A percentile compares a stretch with the other conserved stretches of the same genome.
These are phyloP conservation scores for Shargacucullia verbasci DNA, from an alignment of 2,888 invertebrate species.

Conservation along the genomic window DNA sequence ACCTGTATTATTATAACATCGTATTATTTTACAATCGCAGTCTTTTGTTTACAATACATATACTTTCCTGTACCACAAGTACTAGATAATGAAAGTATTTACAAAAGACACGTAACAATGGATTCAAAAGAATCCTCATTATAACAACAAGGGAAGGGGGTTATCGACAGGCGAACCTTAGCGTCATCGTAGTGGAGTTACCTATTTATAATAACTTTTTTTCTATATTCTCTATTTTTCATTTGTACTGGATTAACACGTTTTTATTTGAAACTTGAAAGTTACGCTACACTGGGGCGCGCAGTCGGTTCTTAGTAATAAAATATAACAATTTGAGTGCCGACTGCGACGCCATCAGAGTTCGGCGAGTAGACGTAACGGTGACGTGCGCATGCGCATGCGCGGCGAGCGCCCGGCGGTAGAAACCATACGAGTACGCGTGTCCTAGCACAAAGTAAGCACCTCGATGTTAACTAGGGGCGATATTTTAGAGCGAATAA, in stretches of 20 bases:
- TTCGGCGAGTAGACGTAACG: background rate
- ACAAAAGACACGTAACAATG: conserved; percentile 55
- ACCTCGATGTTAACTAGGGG: conserved; percentile 65
- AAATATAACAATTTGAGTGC: conserved; percentile 41
- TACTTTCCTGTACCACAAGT: conserved; percentile 55
- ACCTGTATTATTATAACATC: conserved; percentile 43
- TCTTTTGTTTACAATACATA: conserved; percentile 50
- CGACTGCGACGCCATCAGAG: conserved; percentile 5
- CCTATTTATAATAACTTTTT: conserved; percentile 30
- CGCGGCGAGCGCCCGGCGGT: conserved; percentile 40
- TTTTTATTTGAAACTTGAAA: conserved; percentile 24
- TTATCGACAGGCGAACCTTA: conserved; percentile 32
- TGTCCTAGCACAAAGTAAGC: conserved; percentile 71
- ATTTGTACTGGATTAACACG: conserved; percentile 43
- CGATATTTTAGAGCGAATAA: conserved; percentile 63
- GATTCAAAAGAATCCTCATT: conserved; percentile 42
- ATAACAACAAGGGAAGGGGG: conserved; percentile 48
- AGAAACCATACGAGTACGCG: conserved; percentile 20
- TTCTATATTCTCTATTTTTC: conserved; percentile 36
- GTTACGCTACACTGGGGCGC: conserved; percentile 13
- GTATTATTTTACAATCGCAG: conserved; percentile 50
- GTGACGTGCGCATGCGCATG: background rate
- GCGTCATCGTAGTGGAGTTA: conserved; percentile 39
- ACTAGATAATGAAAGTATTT: conserved; percentile 54
- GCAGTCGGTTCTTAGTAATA: conserved; percentile 32